Base-by-base conservation (phyloP, 2,888 invertebrate species). In the Hirudinaria manillensis region DNA sequence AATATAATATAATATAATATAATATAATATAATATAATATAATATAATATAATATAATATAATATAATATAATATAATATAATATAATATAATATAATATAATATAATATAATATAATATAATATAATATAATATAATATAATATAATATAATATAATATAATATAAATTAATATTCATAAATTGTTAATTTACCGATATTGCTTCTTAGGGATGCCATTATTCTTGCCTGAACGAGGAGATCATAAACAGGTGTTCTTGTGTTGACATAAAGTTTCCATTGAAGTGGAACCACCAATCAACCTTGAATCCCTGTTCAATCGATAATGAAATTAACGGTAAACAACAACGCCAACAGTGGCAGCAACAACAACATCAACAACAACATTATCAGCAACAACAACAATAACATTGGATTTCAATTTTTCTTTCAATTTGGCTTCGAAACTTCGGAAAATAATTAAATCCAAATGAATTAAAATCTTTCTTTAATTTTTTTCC, bases 231-330 rank as follows among this genome's bases (percentile, higher is more conserved):
- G 34, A 61, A 32, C 38, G 38, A 56, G n/a, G 65, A 73, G n/a
- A 73, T 73, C 3, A 55, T 32, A 24, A 29, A 73, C 61, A 61
- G 21, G n/a, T 73, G 73, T 36, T 34, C 34, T 36, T 73, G 73
- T 29, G 16, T 65, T 10, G 73, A 73, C 73, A 56, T 73, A 0
- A 73, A 65, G 29, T 73, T 73, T 65, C 73, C 73, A 0, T 65
- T 73, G 13, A n/a, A 55, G 16, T n/a, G 61, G 27, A n/a, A 29
- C 65, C 6, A 56, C 36, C 6, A 3, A n/a, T 27, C 55, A 1
- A 2, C 10, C 65, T 19, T 73, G 3, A n/a, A 56, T 0, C 73
- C 73, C 1, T 73, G 73, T 32, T 73, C 73, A 27, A 27, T 56
- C n/a, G 27, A 65, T 16, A 73, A 73, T 32, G 19, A 73, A n/a